Evolutionary conservation across 2,113 vertebrate genomes (phyloP).

Genomic region (Mohoua ochrocephala): DNA sequence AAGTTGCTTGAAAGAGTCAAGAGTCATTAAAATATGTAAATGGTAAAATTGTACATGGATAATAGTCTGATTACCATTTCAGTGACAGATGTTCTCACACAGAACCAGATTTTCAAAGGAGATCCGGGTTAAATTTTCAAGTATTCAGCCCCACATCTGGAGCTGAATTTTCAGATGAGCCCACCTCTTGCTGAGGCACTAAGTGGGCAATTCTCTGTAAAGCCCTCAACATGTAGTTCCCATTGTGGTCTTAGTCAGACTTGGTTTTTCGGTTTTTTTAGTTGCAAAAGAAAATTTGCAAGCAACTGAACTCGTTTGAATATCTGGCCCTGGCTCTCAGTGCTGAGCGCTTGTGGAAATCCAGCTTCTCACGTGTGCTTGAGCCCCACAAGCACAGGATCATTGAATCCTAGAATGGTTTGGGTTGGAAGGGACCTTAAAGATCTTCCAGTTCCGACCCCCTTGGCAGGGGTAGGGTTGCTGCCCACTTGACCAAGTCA

Average conservation of each 20-base stretch:
- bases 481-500: not conserved
- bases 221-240: not conserved
- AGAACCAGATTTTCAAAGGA: conserved; percentile 64
- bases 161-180: conserved; percentile 56
- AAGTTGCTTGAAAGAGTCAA: conserved; percentile 55
- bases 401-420: not conserved
- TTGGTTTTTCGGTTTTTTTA: not conserved
- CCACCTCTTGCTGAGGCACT: conserved; percentile 26
- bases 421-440: not conserved
- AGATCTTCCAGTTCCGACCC: not conserved
- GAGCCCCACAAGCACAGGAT: not conserved
- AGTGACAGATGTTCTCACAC: conserved; percentile 61
- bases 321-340: not conserved
- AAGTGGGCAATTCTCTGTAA: conserved; percentile 38
- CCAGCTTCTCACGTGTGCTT: not conserved
- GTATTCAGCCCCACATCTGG: conserved; percentile 66
- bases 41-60: conserved; percentile 51
- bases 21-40: conserved; percentile 62
- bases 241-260: not conserved
- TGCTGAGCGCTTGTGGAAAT: not conserved
- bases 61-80: conserved; percentile 64
- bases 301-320: not conserved
- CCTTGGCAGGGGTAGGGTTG: rapidly evolving
- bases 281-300: not conserved
- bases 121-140: conserved; percentile 64